phyloP scores from a whole-genome alignment of 2,888 invertebrate species.

The Argyra leucocephala region DNA sequence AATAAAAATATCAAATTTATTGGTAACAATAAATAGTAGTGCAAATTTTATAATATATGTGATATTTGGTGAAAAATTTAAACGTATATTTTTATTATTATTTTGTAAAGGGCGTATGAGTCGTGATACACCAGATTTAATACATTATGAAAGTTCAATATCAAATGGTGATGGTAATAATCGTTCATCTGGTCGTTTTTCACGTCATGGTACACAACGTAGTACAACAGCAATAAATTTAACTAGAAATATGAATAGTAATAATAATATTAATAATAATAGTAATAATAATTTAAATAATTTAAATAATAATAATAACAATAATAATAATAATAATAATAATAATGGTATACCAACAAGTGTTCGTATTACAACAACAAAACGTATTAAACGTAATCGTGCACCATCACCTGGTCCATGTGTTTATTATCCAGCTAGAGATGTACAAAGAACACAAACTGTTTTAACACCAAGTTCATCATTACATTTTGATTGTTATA shows the following conservation, averaged over 20 bases:
- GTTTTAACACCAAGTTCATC: conserved; percentile 31
- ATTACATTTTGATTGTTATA: conserved; percentile 37
- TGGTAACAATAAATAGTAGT: conserved; percentile 94
- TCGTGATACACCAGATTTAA: conserved; percentile 61
- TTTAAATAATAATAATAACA: conserved; percentile 26
- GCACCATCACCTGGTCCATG: conserved; percentile 45
- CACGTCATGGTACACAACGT: conserved; percentile 47
- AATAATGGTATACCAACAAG: conserved; percentile 32
- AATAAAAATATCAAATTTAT: conserved; percentile 76
- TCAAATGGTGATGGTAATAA: conserved; percentile 64
- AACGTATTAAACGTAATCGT: conserved; percentile 40
- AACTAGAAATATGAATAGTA: conserved; percentile 27
- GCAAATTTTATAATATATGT: conserved; percentile 97
- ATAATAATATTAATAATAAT: conserved; percentile 29
- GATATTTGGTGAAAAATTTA: conserved; percentile 94
- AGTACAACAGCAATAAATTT: conserved; percentile 30
- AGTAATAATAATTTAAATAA: conserved; percentile 26
- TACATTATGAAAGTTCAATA: conserved; percentile 73
- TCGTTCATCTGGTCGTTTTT: conserved; percentile 52
- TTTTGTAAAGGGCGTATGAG: conserved; percentile 60
- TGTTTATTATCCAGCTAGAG: conserved; percentile 44
- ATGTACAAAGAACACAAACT: conserved; percentile 36
- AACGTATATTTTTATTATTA: conserved; percentile 70
- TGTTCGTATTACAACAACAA: conserved; percentile 34
- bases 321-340: conserved; percentile 29